These are phyloP conservation scores for Lagria hirta DNA, from an alignment of 2,888 invertebrate genomes.

Conservation along the genomic window DNA sequence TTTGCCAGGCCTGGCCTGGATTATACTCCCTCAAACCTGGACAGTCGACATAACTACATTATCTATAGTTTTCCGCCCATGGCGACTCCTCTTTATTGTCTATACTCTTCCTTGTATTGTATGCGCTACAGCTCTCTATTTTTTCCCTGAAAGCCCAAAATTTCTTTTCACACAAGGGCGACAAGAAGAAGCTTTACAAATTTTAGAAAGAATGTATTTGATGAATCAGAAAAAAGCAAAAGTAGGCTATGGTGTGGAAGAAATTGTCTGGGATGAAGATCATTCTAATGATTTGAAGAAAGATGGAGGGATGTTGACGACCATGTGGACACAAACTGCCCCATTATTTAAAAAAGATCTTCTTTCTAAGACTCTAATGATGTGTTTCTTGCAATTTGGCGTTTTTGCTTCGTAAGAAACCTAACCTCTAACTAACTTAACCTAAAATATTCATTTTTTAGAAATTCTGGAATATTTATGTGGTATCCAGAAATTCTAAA, in stretches of 20 bases:
- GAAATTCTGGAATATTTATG: constrained; percentile 60
- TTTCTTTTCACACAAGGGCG: constrained; percentile 48
- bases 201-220: constrained; percentile 46
- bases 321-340: constrained; percentile 51
- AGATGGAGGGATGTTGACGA: constrained; percentile 35
- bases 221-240: constrained; percentile 45
- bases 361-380: constrained; percentile 47
- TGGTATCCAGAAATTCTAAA: constrained; percentile 65
- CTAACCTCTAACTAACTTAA: constrained; percentile 3
- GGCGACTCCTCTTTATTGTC: constrained; percentile 49
- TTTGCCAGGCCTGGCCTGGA: constrained; percentile 51
- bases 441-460: constrained; percentile 35
- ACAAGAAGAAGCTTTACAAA: constrained; percentile 44
- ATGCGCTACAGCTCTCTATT: constrained; percentile 39
- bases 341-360: constrained; percentile 47
- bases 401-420: constrained; percentile 50
- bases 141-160: constrained; percentile 53
- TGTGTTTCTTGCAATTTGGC: constrained; percentile 52
- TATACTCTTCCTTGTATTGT: constrained; percentile 49
- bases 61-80: constrained; percentile 50
- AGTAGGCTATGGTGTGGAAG: constrained; percentile 45
- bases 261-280: constrained; percentile 44
- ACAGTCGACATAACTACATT: constrained; percentile 55
- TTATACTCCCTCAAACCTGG: constrained; percentile 46
- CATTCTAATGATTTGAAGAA: constrained; percentile 29